Conservation (phyloP, 2,797 vertebrate genomes). For the Sternotherus odoratus region DNA sequence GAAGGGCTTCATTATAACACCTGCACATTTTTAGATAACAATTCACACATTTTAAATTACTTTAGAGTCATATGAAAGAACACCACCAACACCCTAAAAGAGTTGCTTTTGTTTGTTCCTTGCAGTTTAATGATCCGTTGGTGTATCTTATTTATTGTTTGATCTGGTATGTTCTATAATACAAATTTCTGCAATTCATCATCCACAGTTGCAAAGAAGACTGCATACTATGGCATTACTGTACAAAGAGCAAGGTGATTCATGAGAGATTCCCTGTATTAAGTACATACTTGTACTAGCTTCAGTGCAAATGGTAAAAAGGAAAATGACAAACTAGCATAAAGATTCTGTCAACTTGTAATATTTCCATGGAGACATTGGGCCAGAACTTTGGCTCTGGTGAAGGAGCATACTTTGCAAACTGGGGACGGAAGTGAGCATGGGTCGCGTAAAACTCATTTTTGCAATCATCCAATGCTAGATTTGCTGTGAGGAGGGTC, state of each 20-base stretch:
- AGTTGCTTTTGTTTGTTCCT: neutral
- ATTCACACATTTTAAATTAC: neutral
- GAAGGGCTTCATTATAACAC: neutral
- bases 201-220: neutral
- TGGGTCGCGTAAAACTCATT: neutral
- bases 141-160: neutral
- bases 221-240: neutral
- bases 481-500: neutral
- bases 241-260: neutral
- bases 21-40: neutral
- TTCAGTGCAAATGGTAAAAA: neutral
- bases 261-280: neutral
- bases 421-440: rapidly evolving
- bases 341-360: neutral
- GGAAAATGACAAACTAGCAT: neutral
- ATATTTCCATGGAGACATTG: neutral
- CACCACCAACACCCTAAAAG: neutral
- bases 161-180: neutral
- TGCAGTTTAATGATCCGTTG: neutral
- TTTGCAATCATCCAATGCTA: neutral
- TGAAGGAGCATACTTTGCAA: neutral
- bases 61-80: neutral
- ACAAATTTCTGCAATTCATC: neutral
- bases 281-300: rapidly evolving
- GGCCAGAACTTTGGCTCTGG: neutral